These are phyloP conservation scores for Tolmerus cingulatus DNA, from an alignment of 2,888 invertebrate genomes.

Conservation along the genomic window DNA sequence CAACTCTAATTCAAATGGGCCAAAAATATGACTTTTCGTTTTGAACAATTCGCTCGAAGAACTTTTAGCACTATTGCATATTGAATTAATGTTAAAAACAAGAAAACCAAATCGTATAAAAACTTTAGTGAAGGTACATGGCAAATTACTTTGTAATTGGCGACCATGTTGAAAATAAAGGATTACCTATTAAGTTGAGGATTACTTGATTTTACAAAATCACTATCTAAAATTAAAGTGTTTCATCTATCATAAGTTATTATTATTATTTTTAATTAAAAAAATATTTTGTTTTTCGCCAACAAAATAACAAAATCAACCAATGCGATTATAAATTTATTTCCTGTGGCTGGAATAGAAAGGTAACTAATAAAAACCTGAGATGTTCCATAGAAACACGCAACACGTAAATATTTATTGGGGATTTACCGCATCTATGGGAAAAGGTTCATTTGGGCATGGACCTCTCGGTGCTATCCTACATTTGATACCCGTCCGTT, in stretches of 20 bases:
- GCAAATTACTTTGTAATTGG: too few relatives aligned
- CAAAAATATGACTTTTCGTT: too few relatives aligned
- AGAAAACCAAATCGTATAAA: too few relatives aligned
- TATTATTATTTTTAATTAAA: too few relatives aligned
- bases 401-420: conserved; percentile 39
- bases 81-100: too few relatives aligned
- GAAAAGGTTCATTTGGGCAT: not conserved
- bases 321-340: not conserved
- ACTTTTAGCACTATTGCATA: too few relatives aligned
- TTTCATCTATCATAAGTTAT: too few relatives aligned
- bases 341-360: not conserved
- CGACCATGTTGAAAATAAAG: too few relatives aligned
- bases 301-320: not conserved
- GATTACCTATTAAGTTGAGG: not conserved
- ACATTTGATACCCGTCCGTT: not conserved
- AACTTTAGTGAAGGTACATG: too few relatives aligned
- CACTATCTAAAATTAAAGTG: not conserved
- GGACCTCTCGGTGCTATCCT: not conserved
- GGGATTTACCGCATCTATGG: not conserved
- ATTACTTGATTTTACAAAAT: not conserved
- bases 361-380: not conserved
- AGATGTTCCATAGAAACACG: conserved; percentile 29
- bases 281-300: not conserved
- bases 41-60: too few relatives aligned
- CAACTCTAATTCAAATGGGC: too few relatives aligned